Evolutionary conservation across 2,888 invertebrate species (phyloP).

Genomic region (Mechanitis mazaeus): DNA sequence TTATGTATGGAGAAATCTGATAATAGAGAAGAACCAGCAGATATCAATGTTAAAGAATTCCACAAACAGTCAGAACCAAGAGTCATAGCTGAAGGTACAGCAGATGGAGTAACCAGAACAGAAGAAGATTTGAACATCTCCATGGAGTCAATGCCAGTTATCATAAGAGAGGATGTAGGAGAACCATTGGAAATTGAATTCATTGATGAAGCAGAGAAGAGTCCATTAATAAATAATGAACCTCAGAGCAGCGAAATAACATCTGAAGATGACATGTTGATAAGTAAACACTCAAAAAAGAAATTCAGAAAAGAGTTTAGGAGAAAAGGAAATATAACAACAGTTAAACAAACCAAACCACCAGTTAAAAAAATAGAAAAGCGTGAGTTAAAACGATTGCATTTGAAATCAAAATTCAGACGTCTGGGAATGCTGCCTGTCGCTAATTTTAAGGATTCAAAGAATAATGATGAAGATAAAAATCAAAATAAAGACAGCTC

Average conservation of each 20-base stretch:
- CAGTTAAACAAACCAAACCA: slow-evolving; percentile 10
- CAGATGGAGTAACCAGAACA: slow-evolving; percentile 3
- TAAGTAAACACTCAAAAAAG: background rate
- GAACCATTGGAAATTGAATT: slow-evolving; percentile 38
- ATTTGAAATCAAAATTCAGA: slow-evolving; percentile 45
- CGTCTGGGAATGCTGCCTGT: slow-evolving; percentile 44
- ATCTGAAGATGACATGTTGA: background rate
- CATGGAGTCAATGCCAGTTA: slow-evolving; percentile 32
- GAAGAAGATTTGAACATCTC: slow-evolving; percentile 24
- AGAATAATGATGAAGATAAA: slow-evolving; percentile 13
- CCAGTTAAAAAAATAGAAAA: slow-evolving; percentile 27
- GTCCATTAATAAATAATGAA: background rate
- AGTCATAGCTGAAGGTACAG: slow-evolving; percentile 10
- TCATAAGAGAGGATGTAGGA: slow-evolving; percentile 29
- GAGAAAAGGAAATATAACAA: slow-evolving; percentile 1
- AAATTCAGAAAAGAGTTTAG: background rate
- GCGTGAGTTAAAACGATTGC: slow-evolving; percentile 36
- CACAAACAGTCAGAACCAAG: slow-evolving; percentile 1
- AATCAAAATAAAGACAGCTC: background rate
- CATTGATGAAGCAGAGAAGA: slow-evolving; percentile 8
- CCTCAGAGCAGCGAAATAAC: background rate
- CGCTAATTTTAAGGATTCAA: slow-evolving; percentile 39
- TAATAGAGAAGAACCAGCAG: background rate
- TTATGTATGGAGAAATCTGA: slow-evolving; percentile 12
- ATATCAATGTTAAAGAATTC: slow-evolving; percentile 19